Conservation (phyloP, 2,113 vertebrate species). For the Hemiscyllium ocellatum region DNA sequence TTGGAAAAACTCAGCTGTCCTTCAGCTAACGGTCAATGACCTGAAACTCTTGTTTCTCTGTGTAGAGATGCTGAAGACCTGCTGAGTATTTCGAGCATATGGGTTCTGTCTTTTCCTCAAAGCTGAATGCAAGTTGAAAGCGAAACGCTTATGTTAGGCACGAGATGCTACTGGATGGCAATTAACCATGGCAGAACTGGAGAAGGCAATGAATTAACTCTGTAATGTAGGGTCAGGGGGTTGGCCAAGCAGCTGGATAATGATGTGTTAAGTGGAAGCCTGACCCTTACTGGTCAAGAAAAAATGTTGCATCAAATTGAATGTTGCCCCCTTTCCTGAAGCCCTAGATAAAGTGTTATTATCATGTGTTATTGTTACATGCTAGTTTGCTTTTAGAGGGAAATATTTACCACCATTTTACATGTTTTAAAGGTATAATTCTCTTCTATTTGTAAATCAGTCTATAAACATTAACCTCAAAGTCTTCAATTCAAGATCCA, state of each 20-base stretch:
- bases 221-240: not conserved
- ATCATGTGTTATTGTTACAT: not conserved
- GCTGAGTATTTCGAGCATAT: too few species aligned
- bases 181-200: not conserved
- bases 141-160: not conserved
- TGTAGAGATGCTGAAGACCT: too few species aligned
- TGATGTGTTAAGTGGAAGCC: not conserved
- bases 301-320: not conserved
- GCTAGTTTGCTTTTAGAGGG: not conserved
- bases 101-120: not conserved
- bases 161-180: not conserved
- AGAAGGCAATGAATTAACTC: not conserved
- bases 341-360: not conserved
- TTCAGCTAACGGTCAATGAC: too few species aligned
- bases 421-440: not conserved
- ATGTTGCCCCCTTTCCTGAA: not conserved
- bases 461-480: not conserved
- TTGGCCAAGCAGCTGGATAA: not conserved
- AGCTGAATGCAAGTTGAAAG: not conserved
- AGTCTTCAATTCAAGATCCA: not conserved
- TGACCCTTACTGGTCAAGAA: not conserved
- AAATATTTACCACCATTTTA: not conserved
- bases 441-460: not conserved
- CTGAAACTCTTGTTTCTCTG: too few species aligned
- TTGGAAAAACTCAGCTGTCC: too few species aligned